These are phyloP conservation scores for Colius striatus DNA, from an alignment of 2,113 vertebrate genomes.

Conservation along the genomic window DNA sequence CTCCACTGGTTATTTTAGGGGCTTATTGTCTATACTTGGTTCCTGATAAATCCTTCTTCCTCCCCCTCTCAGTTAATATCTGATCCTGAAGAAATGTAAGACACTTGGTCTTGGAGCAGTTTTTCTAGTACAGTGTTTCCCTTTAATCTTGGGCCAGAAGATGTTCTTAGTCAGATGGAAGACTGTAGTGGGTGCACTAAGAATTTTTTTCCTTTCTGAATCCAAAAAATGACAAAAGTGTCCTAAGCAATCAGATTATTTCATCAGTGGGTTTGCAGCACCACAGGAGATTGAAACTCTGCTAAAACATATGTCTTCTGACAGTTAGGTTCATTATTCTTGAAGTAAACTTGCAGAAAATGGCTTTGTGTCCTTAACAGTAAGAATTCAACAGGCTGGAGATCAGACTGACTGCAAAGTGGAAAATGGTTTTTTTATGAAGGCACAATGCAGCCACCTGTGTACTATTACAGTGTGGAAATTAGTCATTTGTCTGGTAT, in stretches of 20 bases:
- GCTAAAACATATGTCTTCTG: conserved; percentile 25
- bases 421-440: neutral
- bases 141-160: neutral
- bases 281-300: neutral
- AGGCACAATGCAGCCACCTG: conserved; percentile 15
- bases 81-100: neutral
- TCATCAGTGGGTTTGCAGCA: neutral
- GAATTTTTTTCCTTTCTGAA: neutral
- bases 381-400: neutral
- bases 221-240: neutral
- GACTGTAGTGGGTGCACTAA: neutral
- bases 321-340: neutral
- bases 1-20: neutral
- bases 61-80: neutral
- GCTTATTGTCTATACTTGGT: neutral
- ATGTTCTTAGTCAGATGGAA: neutral
- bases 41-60: neutral
- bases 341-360: conserved; percentile 27
- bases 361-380: neutral
- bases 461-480: conserved; percentile 46
- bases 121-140: neutral
- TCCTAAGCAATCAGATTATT: neutral
- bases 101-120: neutral
- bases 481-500: conserved; percentile 63
- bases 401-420: neutral